These are phyloP conservation scores for Dynastes hyllus DNA, from an alignment of 2,888 invertebrate species.

Conservation along the genomic window DNA sequence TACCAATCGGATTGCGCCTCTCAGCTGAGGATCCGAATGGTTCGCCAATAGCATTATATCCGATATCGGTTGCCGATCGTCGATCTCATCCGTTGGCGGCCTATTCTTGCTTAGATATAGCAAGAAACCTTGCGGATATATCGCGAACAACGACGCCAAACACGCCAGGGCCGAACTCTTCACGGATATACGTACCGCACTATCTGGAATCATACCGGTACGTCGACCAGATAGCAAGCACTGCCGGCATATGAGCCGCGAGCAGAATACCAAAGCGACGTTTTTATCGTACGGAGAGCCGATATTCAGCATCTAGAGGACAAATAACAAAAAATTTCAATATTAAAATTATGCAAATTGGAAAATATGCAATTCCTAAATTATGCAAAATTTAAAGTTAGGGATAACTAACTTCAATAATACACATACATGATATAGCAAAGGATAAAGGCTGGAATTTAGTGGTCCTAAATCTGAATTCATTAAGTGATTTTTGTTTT, in stretches of 20 bases:
- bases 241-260: conserved; percentile 80
- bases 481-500: too few species aligned
- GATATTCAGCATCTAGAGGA: conserved; percentile 76
- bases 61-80: conserved; percentile 75
- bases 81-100: conserved; percentile 50
- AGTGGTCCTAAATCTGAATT: too few species aligned
- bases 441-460: too few species aligned
- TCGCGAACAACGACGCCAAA: conserved; percentile 81
- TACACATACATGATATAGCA: too few species aligned
- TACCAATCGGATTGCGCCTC: conserved; percentile 81
- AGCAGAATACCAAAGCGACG: conserved; percentile 81
- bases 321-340: neutral
- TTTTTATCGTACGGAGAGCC: conserved; percentile 80
- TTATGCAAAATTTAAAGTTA: too few species aligned
- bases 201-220: conserved; percentile 78
- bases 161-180: conserved; percentile 91
- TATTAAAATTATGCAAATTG: too few species aligned
- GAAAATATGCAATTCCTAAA: too few species aligned
- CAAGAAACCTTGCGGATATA: conserved; percentile 84
- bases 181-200: conserved; percentile 88
- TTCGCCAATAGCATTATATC: conserved; percentile 82
- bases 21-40: conserved; percentile 88
- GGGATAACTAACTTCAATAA: too few species aligned
- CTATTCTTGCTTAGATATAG: conserved; percentile 77
- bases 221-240: conserved; percentile 82